Percentiles rank a stretch among this genome's conserved stretches.
phyloP scores from a whole-genome alignment of 2,888 invertebrate genomes.

The Lumbricus terrestris region DNA sequence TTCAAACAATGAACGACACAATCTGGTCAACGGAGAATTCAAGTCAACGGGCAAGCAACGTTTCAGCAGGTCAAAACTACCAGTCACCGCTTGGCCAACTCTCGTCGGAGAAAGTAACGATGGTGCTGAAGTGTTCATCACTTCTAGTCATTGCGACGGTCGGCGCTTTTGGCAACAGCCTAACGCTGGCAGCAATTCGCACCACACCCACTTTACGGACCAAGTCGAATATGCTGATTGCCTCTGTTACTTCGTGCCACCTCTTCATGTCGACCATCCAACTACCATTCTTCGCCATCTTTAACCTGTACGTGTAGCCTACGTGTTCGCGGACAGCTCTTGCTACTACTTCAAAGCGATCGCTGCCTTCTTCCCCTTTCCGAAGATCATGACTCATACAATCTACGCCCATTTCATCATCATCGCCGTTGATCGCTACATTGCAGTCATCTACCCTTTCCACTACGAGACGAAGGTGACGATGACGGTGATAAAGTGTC shows the following conservation, averaged over 20 bases:
- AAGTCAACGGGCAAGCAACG: background rate
- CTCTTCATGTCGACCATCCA: background rate
- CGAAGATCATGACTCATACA: background rate
- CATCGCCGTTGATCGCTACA: conserved; percentile 9
- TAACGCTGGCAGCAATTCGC: background rate
- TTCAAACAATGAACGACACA: background rate
- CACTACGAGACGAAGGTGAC: conserved; percentile 12
- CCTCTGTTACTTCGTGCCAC: background rate
- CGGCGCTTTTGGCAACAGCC: background rate
- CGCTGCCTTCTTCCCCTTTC: background rate
- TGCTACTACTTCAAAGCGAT: background rate
- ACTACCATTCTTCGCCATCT: background rate
- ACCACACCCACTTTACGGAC: background rate
- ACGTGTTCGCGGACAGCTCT: background rate
- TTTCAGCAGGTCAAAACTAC: background rate
- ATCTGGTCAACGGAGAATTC: background rate
- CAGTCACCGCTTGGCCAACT: background rate
- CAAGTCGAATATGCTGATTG: background rate
- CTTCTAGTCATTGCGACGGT: background rate
- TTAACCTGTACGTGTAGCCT: background rate
- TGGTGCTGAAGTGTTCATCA: background rate
- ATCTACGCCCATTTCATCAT: background rate
- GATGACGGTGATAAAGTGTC: background rate
- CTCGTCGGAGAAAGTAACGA: background rate
- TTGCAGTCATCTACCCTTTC: background rate